Evolutionary conservation across 2,113 vertebrate genomes (phyloP).

Genomic region (Platysternon megacephalum): DNA sequence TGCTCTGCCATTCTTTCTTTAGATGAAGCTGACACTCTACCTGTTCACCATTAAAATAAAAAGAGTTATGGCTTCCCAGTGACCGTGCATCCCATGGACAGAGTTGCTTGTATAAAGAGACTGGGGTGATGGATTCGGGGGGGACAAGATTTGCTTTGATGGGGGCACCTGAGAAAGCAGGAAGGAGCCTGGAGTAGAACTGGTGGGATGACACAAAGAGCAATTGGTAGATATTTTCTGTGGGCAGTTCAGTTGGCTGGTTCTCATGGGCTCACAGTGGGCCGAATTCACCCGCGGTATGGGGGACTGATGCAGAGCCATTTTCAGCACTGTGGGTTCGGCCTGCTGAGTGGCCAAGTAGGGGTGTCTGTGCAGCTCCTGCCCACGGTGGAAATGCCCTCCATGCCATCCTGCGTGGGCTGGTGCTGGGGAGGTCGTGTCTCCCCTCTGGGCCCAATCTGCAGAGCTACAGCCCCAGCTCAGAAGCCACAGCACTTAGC

Average conservation of each 20-base stretch:
- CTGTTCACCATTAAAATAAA: constrained; percentile 1
- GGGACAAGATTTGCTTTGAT: neutral
- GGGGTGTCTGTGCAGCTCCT: neutral
- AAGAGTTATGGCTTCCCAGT: neutral
- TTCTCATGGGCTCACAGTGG: neutral
- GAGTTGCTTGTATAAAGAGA: neutral
- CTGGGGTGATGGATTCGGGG: neutral
- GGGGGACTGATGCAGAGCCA: neutral
- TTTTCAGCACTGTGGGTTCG: neutral
- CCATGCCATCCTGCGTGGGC: neutral
- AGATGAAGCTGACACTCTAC: neutral
- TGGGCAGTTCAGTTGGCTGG: neutral
- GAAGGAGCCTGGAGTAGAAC: neutral
- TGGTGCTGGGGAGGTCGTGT: neutral
- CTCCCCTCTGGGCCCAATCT: neutral
- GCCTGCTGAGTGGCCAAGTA: neutral
- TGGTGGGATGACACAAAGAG: neutral
- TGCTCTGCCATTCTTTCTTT: neutral
- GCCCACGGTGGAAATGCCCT: neutral
- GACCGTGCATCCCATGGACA: neutral
- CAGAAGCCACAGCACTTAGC: neutral
- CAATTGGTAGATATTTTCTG: neutral
- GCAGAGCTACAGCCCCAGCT: no score
- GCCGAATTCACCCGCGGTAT: neutral
- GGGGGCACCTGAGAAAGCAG: neutral